Evolutionary conservation across 2,113 vertebrate genomes (phyloP), one percentile per base, ranked within the genome.

Genomic region (Nymphicus hollandicus): DNA sequence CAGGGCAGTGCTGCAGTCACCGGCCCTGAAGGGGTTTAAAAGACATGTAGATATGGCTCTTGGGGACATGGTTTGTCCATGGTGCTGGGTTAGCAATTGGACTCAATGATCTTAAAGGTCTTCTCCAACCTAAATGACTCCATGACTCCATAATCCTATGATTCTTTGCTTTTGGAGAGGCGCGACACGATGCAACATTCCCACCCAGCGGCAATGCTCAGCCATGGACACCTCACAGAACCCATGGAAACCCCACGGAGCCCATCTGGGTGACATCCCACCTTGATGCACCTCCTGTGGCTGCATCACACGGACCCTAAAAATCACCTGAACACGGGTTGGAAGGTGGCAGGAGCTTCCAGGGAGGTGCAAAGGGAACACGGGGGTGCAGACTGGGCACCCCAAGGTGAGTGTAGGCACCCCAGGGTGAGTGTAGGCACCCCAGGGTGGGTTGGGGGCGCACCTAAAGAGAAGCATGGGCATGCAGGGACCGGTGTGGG

Each of bases 111-210:
- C 6, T 60, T 6, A 8, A 16, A 31, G 8, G 3, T 24, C 17
- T 7, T 23, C 41, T 15, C 4, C 22, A 41, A 3, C 9, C 3
- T 41, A 3, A 41, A 39, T 0, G 1, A 58, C 4, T 1, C 3
- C 7, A 4, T 0, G 2, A 56, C 3, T 28, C 17, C 18, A 11
- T 3, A n/a, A 28, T 41, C 33, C 22, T 15, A 1, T 6, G 15
- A 24, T 6, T 47, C 22, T 6, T 0, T 31, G 2, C 9, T 70
- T 66, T 22, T 2, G n/a, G 17, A 49, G 41, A 29, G 18, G 37
- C 0, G 3, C 10, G 56, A 27, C 7, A 0, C 0, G 3, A 7
- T 3, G 19, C 2, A 11, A 22, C 10, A 2, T 11, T 35, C n/a
- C 20, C 1, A 1, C n/a, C 68, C 4, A 1, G 74, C 3, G 0